A percentile compares a stretch with the other conserved stretches of the same genome.
phyloP scores from a whole-genome alignment of 2,888 invertebrate genomes.

The Trichogramma dendrolimi region DNA sequence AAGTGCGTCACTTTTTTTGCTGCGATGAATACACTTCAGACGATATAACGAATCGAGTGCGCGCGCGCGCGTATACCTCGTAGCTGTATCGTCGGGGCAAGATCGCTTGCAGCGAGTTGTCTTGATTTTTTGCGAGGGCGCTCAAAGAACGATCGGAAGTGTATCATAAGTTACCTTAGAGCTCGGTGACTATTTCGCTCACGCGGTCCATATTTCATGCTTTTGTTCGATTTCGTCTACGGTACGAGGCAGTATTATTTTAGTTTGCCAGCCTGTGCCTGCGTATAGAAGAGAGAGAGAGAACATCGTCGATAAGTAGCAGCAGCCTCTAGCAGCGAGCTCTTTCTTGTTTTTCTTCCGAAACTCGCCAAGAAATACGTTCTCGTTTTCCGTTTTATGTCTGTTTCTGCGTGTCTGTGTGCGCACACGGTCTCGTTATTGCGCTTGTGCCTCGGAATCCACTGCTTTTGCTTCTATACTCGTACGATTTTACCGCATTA shows the following conservation, averaged over 20 bases:
- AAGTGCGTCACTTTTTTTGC: not conserved
- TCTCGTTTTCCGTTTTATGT: not conserved
- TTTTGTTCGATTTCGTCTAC: conserved; percentile 51
- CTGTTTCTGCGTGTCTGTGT: not conserved
- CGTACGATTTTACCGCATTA: no score
- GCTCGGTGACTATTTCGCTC: conserved; percentile 40
- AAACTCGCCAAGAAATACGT: not conserved
- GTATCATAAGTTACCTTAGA: conserved; percentile 49
- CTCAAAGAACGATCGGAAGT: conserved; percentile 37
- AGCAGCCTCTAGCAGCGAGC: no score
- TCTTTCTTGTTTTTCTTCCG: not conserved
- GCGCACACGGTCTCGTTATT: no score
- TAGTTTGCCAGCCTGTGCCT: conserved; percentile 40
- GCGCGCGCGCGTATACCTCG: not conserved
- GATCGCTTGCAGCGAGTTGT: conserved; percentile 1
- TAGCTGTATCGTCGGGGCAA: no score
- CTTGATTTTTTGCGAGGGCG: conserved; percentile 34
- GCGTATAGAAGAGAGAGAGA: no score
- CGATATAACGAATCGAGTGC: conserved; percentile 12
- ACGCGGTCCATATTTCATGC: conserved; percentile 49
- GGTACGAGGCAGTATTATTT: conserved; percentile 44
- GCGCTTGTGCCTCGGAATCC: no score
- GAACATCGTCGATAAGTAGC: no score
- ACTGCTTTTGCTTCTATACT: no score
- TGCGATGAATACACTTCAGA: not conserved